Evolutionary conservation across 2,797 vertebrate species (phyloP), one percentile per base, ranked within the genome.

Genomic region (Chlorospingus semifuscus): DNA sequence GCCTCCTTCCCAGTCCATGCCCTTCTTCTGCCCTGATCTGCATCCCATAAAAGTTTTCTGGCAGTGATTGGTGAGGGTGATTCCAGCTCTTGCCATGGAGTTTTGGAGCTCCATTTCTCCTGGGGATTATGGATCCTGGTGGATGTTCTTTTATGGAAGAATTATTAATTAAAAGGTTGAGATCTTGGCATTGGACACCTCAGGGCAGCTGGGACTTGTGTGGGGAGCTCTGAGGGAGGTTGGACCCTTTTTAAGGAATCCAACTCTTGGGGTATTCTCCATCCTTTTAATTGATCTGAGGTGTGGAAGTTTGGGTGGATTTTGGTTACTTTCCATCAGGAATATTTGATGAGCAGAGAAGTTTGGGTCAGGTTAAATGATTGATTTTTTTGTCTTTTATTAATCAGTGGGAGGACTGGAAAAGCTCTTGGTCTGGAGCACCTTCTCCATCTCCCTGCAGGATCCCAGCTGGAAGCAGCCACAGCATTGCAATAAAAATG

Each of bases 11-110:
- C 89, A 32, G 78, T 82, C 72, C 11, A 4, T 46, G 65, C 68
- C 90, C 57, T 83, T 94, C 89, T 85, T 7, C 64, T 96, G 89
- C 91, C 95, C 89, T 86, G 63, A 69, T 82, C 37, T 23, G 10
- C 39, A 50, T 78, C 81, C 34, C 75, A 8, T 29, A 6, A 23
- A 89, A 56, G 9, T 49, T 89, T 82, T 63, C 68, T 20, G 57
- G 69, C 57, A 34, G 46, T 69, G 47, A 87, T 96, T 95, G 92
- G 32, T 87, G 85, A 80, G 94, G 77, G 19, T 81, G 87, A 91
- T 92, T 92, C 65, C 57, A 70, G 64, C 44, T 84, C 77, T 65
- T 76, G 82, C 44, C 18, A 11, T 41, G 9, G 53, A 56, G n/a
- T 41, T 87, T 23, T 2, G 22, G 52, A 94, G 63, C 64, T 26